Evolutionary conservation across 2,113 vertebrate genomes (phyloP).

Genomic region (Neolamprologus caudopunctatus): DNA sequence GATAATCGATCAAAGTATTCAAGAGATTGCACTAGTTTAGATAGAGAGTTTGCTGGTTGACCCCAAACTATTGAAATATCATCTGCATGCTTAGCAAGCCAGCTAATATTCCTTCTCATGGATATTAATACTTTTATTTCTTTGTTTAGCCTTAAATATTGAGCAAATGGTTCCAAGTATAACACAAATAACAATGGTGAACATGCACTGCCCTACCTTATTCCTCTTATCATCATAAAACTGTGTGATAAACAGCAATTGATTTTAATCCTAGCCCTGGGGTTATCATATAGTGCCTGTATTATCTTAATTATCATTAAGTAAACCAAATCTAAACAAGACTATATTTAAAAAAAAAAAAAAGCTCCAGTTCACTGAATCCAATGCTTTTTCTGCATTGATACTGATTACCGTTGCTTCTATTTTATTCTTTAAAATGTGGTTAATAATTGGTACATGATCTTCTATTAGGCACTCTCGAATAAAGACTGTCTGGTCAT

Average conservation of each 20-base stretch:
- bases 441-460: not conserved
- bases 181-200: not conserved
- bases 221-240: not conserved
- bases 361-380: not conserved
- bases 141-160: not conserved
- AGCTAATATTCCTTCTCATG: not conserved
- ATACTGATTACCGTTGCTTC: not conserved
- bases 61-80: not conserved
- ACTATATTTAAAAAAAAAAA: not conserved
- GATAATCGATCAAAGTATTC: not conserved
- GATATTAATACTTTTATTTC: not conserved
- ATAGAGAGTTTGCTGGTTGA: not conserved
- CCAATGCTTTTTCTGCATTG: not conserved
- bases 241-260: not conserved
- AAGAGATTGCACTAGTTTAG: not conserved
- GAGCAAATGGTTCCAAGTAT: not conserved
- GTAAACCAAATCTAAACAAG: not conserved
- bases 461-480: not conserved
- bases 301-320: not conserved
- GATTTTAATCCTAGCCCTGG: not conserved
- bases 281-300: not conserved
- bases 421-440: not conserved
- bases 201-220: not conserved
- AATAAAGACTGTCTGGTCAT: not conserved
- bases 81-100: not conserved